Percentiles rank a stretch among this genome's conserved stretches.
phyloP scores from a whole-genome alignment of 2,797 vertebrate genomes.

The Hyperoplus lanceolatus region DNA sequence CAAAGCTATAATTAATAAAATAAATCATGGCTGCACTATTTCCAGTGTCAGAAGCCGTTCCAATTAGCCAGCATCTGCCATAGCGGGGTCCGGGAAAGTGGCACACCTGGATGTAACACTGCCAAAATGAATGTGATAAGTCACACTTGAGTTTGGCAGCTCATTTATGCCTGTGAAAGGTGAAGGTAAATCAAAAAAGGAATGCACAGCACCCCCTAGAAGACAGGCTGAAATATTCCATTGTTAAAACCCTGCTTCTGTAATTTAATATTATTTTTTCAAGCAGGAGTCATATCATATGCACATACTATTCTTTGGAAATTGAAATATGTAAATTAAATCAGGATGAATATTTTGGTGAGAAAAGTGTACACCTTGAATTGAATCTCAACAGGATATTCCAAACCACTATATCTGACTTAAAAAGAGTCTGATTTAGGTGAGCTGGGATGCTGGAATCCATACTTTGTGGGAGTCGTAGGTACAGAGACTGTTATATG shows the following conservation, averaged over 20 bases:
- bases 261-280: neutral
- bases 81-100: slow-evolving; percentile 11
- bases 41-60: slow-evolving; percentile 7
- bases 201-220: neutral
- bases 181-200: neutral
- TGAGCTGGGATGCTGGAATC: slow-evolving; percentile 38
- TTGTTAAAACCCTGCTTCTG: neutral
- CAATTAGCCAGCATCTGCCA: slow-evolving; percentile 13
- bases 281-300: neutral
- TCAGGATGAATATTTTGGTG: neutral
- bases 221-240: neutral
- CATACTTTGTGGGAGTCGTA: slow-evolving; percentile 57
- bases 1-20: slow-evolving; percentile 5
- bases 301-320: neutral
- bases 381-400: neutral
- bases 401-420: neutral
- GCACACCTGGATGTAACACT: neutral
- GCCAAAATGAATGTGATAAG: slow-evolving; percentile 13
- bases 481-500: slow-evolving; percentile 25
- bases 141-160: slow-evolving; percentile 11
- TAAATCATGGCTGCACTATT: slow-evolving; percentile 1
- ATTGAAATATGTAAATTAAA: neutral
- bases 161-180: neutral
- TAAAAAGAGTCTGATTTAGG: slow-evolving; percentile 20
- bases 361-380: neutral